Evolutionary conservation across 1,140 invertebrate genomes (phyloP), one percentile per base, ranked within the genome.

Genomic region (Trachymyrmex cornetzi): DNA sequence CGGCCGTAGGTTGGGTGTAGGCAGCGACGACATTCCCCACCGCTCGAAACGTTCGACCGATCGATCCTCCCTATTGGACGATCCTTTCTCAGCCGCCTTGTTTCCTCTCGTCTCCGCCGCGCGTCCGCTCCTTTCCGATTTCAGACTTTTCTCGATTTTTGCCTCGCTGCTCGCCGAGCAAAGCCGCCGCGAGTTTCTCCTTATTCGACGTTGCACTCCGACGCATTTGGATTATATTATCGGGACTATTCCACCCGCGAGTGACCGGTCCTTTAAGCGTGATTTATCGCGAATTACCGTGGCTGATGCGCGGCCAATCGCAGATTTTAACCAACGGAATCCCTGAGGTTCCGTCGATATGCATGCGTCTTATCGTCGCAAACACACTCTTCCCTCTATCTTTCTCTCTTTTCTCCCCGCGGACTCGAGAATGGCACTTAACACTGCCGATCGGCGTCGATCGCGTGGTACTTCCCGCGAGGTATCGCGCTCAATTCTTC

Each of bases 1-100:
- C 30, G 90, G 14, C 71, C 85, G 88, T 91, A 91, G 90, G 90
- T 74, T 91, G 90, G 85, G 80, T 86, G 90, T 91, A 91, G 90
- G 90, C 84, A 87, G 75, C 77, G 80, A 77, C 66, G 80, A 63
- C n/a, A 14, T 84, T 85, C 90, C 90, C 84, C 87, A 74, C 71
- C 80, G 66, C 50, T 55, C 53, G 27, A 57, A 67, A 64, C 59
- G 61, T 11, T 63, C 79, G 48, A 66, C 74, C 72, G 64, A 55
- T 72, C 79, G 64, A 87, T 90, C 67, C 87, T 89, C 77, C 72
- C 88, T 79, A 90, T 90, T 79, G 89, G 88, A 91, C 90, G 82
- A 81, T 90, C 81, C 88, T 82, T 61, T 74, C 61, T 67, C 69
- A 75, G 30, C 69, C 57, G 57, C 71, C 63, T 27, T 55, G 12